A percentile compares a stretch with the other conserved stretches of the same genome.
phyloP scores from a whole-genome alignment of 1,140 invertebrate genomes.

The Doryteuthis pealeii region DNA sequence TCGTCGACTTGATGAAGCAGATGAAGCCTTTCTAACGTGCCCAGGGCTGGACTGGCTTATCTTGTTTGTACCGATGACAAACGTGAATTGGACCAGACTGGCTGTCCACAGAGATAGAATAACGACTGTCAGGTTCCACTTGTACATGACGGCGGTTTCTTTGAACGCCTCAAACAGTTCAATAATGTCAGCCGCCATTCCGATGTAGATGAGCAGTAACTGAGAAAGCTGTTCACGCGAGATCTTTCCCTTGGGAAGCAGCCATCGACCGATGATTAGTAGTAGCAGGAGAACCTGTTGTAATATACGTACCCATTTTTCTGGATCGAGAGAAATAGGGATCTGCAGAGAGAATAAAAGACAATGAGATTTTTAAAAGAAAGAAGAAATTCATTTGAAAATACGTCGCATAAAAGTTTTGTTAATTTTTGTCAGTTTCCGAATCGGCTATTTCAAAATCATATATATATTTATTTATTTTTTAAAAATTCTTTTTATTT shows the following conservation, averaged over 20 bases:
- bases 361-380: background rate
- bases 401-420: too few species aligned
- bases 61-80: constrained; percentile 82
- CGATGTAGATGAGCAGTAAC: constrained; percentile 73
- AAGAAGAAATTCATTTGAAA: background rate
- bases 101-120: constrained; percentile 65
- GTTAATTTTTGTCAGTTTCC: too few species aligned
- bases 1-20: background rate
- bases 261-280: constrained; percentile 81
- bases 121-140: constrained; percentile 28
- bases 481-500: too few species aligned
- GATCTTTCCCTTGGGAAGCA: constrained; percentile 87
- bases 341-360: constrained; percentile 19
- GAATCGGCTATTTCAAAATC: too few species aligned
- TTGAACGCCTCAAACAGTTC: constrained; percentile 76
- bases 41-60: constrained; percentile 51
- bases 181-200: constrained; percentile 87
- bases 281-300: constrained; percentile 87
- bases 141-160: constrained; percentile 33
- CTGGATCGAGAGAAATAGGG: constrained; percentile 18
- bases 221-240: constrained; percentile 88
- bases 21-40: background rate
- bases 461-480: too few species aligned
- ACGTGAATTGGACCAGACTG: constrained; percentile 86
- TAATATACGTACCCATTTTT: constrained; percentile 76